Percentiles rank a stretch among this genome's conserved stretches.
These are phyloP conservation scores for Falco punctatus DNA, from an alignment of 2,113 vertebrate genomes.

Conservation along the genomic window DNA sequence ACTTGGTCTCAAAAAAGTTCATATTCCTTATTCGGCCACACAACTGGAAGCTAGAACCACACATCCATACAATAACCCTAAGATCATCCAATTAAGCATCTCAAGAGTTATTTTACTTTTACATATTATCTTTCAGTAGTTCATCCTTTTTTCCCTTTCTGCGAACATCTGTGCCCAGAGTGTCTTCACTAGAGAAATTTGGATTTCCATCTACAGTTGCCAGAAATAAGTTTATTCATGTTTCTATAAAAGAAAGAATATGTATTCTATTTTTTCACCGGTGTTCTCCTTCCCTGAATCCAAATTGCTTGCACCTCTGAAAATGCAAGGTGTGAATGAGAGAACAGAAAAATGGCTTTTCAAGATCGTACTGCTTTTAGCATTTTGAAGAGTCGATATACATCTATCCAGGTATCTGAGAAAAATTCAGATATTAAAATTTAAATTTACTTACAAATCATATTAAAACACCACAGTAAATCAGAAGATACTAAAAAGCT, in stretches of 20 bases:
- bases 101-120: constrained; percentile 38
- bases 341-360: constrained; percentile 16
- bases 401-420: constrained; percentile 7
- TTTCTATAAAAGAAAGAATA: constrained; percentile 2
- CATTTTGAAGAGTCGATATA: neutral
- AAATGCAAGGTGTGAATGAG: neutral
- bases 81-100: neutral
- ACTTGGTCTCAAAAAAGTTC: constrained; percentile 5
- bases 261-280: neutral
- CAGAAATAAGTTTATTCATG: constrained; percentile 27
- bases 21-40: neutral
- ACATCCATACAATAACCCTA: neutral
- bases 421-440: constrained; percentile 61
- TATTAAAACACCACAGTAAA: constrained; percentile 59
- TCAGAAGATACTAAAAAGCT: constrained; percentile 63
- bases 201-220: constrained; percentile 16
- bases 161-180: neutral
- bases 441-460: constrained; percentile 64
- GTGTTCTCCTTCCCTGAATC: neutral
- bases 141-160: neutral
- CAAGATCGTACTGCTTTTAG: constrained; percentile 9
- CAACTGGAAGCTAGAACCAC: neutral
- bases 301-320: neutral
- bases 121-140: constrained; percentile 10
- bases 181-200: constrained; percentile 15